phyloP scores from a whole-genome alignment of 2,888 invertebrate genomes.

The Cancer borealis region DNA sequence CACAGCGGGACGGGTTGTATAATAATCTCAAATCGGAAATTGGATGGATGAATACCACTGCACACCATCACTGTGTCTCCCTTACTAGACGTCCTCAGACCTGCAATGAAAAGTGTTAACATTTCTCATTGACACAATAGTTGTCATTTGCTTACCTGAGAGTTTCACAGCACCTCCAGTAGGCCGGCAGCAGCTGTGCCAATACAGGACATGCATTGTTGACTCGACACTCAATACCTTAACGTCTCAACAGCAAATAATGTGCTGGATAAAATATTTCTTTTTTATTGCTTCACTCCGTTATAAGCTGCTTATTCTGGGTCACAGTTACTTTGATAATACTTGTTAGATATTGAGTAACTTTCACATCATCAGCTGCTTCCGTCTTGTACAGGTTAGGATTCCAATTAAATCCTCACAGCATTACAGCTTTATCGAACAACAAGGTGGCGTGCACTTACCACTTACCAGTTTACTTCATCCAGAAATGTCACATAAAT shows the following conservation, averaged over 20 bases:
- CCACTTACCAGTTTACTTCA: neutral
- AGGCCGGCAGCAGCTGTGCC: too few relatives aligned
- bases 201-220: too few relatives aligned
- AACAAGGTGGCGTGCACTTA: neutral
- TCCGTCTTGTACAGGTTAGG: slow-evolving; percentile 1
- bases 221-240: neutral
- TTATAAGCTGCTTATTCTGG: slow-evolving; percentile 14
- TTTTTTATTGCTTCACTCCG: neutral
- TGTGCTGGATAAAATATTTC: neutral
- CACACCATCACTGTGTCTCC: neutral
- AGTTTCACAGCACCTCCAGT: too few relatives aligned
- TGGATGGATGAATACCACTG: neutral
- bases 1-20: neutral
- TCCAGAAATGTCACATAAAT: neutral
- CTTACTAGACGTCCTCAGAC: neutral
- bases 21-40: neutral
- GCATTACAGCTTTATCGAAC: neutral
- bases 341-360: neutral
- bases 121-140: too few relatives aligned
- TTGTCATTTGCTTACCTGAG: too few relatives aligned
- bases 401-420: slow-evolving; percentile 8
- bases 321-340: slow-evolving; percentile 4
- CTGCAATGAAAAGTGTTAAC: too few relatives aligned
- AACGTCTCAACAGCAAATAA: neutral
- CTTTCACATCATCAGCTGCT: neutral